Conservation (phyloP, 2,797 vertebrate species). For the Clarias platycephalus region DNA sequence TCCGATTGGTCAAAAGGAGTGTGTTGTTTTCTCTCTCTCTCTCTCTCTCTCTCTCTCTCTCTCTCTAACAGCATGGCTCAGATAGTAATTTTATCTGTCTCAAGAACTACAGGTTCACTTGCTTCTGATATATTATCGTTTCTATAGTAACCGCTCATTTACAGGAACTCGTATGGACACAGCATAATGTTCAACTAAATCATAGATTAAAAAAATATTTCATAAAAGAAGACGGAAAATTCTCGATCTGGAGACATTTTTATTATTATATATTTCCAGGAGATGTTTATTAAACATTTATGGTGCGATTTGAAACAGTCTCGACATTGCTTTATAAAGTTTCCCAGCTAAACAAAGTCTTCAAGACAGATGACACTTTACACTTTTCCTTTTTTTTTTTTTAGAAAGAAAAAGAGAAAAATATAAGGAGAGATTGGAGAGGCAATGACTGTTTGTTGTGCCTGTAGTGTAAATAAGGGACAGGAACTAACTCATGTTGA, state of each 20-base stretch:
- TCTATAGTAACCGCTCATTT: background rate
- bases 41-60: too few species aligned
- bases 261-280: background rate
- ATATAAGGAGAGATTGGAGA: background rate
- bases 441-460: background rate
- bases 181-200: background rate
- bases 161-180: background rate
- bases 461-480: background rate
- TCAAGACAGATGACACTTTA: background rate
- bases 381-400: background rate
- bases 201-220: background rate
- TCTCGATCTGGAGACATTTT: background rate
- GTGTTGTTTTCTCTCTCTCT: too few species aligned
- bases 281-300: background rate
- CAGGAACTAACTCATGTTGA: background rate
- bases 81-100: too few species aligned
- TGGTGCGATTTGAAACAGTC: background rate
- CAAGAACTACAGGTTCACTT: background rate
- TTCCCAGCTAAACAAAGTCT: background rate
- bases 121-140: background rate
- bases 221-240: background rate
- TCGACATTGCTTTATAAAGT: background rate
- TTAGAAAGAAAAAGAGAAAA: background rate
- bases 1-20: background rate
- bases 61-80: too few species aligned